Percentiles rank a stretch among this genome's conserved stretches.
Conservation (phyloP, 1,140 invertebrate genomes). For the Neodiprion pinetum region DNA sequence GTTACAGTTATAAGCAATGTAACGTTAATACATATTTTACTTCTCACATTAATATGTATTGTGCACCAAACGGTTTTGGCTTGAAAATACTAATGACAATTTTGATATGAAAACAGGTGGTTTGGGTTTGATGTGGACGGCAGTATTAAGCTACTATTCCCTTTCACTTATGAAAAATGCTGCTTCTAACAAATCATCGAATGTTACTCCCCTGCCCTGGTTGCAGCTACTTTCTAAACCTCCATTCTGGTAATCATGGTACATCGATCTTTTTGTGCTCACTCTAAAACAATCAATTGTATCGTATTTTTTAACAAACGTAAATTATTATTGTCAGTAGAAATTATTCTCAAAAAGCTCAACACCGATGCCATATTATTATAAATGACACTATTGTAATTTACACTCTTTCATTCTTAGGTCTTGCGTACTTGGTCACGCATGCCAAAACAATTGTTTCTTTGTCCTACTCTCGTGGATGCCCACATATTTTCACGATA, state of each 20-base stretch:
- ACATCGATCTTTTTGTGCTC: constrained; percentile 22
- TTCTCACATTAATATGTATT: too few species aligned
- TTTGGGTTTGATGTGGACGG: constrained; percentile 65
- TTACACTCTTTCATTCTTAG: constrained; percentile 56
- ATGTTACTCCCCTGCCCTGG: constrained; percentile 62
- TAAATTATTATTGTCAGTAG: constrained; percentile 23
- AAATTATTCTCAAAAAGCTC: neutral
- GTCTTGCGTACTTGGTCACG: constrained; percentile 75
- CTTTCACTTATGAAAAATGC: constrained; percentile 46
- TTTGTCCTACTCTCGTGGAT: constrained; percentile 79
- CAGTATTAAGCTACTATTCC: constrained; percentile 61
- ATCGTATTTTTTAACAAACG: neutral
- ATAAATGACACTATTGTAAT: neutral
- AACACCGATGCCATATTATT: too few species aligned
- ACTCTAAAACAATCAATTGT: constrained; percentile 11
- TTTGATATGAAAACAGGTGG: constrained; percentile 49
- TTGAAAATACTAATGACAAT: too few species aligned
- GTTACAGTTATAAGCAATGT: constrained; percentile 9
- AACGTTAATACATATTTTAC: constrained; percentile 10
- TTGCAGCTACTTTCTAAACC: constrained; percentile 63
- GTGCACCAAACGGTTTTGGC: too few species aligned
- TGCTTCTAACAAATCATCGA: constrained; percentile 37
- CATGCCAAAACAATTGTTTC: constrained; percentile 80
- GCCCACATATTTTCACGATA: constrained; percentile 81
- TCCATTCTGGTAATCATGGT: constrained; percentile 65